Evolutionary conservation across 2,797 vertebrate genomes (phyloP).

Genomic region (Propithecus perrieri): DNA sequence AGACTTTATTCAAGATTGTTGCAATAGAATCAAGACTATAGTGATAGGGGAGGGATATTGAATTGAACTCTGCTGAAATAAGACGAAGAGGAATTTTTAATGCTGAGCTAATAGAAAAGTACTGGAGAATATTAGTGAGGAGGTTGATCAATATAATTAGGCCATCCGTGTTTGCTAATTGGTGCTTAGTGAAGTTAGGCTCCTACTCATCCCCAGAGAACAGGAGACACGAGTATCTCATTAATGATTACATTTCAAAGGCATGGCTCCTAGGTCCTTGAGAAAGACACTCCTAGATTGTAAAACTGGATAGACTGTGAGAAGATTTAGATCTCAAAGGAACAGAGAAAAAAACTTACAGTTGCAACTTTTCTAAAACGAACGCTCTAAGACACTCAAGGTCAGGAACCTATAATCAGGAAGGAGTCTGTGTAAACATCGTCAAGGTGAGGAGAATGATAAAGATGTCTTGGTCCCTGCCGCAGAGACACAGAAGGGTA

Average conservation of each 20-base stretch:
- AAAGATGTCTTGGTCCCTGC: neutral
- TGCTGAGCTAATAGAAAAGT: neutral
- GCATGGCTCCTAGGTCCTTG: fast-evolving
- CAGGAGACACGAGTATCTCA: no score
- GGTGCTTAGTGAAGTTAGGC: neutral
- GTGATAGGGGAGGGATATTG: neutral
- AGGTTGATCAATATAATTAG: neutral
- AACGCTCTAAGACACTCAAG: neutral
- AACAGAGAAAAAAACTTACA: neutral
- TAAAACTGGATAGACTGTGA: neutral
- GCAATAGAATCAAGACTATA: neutral
- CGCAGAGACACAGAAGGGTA: neutral
- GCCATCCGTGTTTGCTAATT: neutral
- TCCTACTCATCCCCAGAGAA: neutral
- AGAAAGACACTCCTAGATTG: neutral
- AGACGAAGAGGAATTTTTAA: neutral
- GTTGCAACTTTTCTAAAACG: neutral
- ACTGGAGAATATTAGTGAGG: neutral
- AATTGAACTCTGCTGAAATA: neutral
- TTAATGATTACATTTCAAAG: neutral
- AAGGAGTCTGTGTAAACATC: neutral
- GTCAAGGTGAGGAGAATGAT: neutral
- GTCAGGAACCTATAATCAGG: neutral
- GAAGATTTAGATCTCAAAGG: neutral
- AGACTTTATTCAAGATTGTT: neutral